Evolutionary conservation across 1,140 invertebrate species (phyloP), one percentile per base, ranked within the genome.

Genomic region (Cydia fagiglandana): DNA sequence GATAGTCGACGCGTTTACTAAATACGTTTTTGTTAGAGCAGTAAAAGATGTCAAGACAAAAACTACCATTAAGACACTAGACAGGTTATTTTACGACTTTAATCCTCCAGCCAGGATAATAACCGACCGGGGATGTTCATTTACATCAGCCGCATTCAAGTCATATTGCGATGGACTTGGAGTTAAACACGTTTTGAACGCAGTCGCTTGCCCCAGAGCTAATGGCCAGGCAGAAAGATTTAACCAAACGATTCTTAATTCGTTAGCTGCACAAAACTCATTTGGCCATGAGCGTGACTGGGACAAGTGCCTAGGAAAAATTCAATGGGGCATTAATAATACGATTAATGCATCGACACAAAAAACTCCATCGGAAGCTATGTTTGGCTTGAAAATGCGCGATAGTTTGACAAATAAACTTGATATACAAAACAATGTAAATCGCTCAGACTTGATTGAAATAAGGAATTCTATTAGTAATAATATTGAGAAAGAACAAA

Each of bases 321-420:
- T 75, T 30, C 75, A 75, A n/a, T 75, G 75, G 75, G 75, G 75
- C 4, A 68, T 68, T 17, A 75, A 75, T 66, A 75, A 75, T 70
- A 75, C 75, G 6, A 47, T 75, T 50, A 68, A 75, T 70, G 64
- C 64, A 15, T 13, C 64, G 1, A 75, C 64, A 47, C 15, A 50
- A 53, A 68, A 53, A 24, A 34, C 64, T n/a, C 38, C 75, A 10
- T 7, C 75, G 15, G 75, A 75, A 34, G 13, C 47, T 50, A 34
- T 75, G 24, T 75, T 75, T 38, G 30, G 30, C 30, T 30, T 30
- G 30, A 30, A 30, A 30, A 30, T 30, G 30, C 30, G 30, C 30
- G 30, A 70, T 38, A n/a, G 12, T 70, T 70, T 70, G 13, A n/a
- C 15, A 15, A 70, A 70, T n/a, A 70, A 41, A 45, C 30, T 45